Percentiles rank a stretch among this genome's conserved stretches.
Conservation (phyloP, 2,797 vertebrate species). For the Craterocephalus amniculus region DNA sequence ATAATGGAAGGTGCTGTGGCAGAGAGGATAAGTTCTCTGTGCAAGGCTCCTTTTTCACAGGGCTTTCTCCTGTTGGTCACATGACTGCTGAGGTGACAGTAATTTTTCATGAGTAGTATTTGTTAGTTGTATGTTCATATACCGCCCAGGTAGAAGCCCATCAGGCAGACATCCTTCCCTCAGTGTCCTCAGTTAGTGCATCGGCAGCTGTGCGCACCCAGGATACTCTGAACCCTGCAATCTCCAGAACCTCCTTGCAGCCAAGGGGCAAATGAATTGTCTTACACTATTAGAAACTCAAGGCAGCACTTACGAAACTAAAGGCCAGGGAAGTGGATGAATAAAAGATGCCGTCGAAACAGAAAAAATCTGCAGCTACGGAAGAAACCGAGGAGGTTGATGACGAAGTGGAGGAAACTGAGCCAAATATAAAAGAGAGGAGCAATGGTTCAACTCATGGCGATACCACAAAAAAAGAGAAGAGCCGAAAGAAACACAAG, state of each 20-base stretch:
- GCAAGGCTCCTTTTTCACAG: conserved; percentile 87
- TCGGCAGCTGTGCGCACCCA: conserved; percentile 40
- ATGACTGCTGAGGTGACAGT: conserved; percentile 79
- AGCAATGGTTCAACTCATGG: conserved; percentile 47
- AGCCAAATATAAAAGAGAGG: conserved; percentile 74
- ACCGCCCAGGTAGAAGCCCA: conserved; percentile 54
- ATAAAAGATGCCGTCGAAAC: conserved; percentile 91
- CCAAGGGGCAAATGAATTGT: conserved; percentile 83
- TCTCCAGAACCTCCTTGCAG: conserved; percentile 54
- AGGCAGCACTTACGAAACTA: conserved; percentile 80
- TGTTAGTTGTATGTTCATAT: conserved; percentile 68
- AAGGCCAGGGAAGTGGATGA: conserved; percentile 83
- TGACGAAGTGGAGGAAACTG: conserved; percentile 77
- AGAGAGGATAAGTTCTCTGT: conserved; percentile 84
- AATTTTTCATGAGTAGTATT: conserved; percentile 89
- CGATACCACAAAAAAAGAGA: conserved; percentile 60
- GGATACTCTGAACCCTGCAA: conserved; percentile 33
- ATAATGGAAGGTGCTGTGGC: conserved; percentile 90
- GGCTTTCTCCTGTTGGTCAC: conserved; percentile 85
- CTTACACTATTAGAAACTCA: conserved; percentile 82
- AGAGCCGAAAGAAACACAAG: conserved; percentile 66
- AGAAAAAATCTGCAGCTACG: conserved; percentile 83
- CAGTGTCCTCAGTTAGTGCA: conserved; percentile 42
- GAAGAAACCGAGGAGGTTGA: conserved; percentile 81
- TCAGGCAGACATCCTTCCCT: conserved; percentile 35